phyloP scores from a whole-genome alignment of 2,888 invertebrate genomes.

The Cremastobaeus sp. region DNA sequence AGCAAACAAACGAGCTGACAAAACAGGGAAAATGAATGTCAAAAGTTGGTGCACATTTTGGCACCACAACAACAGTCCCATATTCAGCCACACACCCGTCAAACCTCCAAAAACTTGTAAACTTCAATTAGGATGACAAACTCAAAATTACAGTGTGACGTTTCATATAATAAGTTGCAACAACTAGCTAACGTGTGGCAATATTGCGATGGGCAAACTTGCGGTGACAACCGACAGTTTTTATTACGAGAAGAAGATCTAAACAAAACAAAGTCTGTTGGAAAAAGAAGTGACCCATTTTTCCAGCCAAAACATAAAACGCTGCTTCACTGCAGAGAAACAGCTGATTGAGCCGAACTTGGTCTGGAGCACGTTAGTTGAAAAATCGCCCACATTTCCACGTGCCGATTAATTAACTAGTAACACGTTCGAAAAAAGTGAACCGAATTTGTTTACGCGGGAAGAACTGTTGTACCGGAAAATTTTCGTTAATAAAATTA shows the following conservation, averaged over 20 bases:
- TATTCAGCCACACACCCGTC: background rate
- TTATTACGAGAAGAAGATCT: background rate
- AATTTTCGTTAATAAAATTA: too few species aligned
- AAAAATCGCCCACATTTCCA: background rate
- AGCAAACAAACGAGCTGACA: too few species aligned
- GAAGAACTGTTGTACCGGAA: too few species aligned
- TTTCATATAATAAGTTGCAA: background rate
- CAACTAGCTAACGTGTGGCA: background rate
- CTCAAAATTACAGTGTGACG: background rate
- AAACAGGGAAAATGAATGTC: too few species aligned
- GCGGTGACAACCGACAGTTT: background rate
- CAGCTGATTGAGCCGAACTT: slow-evolving; percentile 34
- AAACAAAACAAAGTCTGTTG: slow-evolving; percentile 8
- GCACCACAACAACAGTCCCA: background rate
- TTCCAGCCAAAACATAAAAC: slow-evolving; percentile 11
- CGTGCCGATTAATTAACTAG: too few species aligned
- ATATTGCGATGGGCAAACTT: background rate
- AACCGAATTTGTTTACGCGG: too few species aligned
- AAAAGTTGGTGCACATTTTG: background rate
- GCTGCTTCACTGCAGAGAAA: slow-evolving; percentile 17
- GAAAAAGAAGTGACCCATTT: slow-evolving; percentile 23
- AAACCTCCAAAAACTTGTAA: background rate
- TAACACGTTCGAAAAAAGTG: too few species aligned
- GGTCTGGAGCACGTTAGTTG: too few species aligned
- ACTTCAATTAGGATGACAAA: background rate